These are phyloP conservation scores for Tiliqua scincoides DNA, from an alignment of 2,113 vertebrate genomes.

Conservation along the genomic window DNA sequence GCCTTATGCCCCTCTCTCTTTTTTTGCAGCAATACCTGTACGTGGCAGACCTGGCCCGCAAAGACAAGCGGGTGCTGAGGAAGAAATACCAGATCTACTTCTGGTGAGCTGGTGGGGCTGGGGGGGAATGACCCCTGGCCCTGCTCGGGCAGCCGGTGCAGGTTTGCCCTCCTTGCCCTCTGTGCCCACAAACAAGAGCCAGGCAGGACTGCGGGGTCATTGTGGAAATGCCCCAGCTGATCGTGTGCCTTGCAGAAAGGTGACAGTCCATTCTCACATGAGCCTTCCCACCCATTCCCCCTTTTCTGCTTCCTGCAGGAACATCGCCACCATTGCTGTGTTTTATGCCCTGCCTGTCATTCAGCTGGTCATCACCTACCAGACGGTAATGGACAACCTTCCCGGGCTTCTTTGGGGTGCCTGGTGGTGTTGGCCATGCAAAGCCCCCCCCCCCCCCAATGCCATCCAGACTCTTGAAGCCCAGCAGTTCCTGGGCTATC, in stretches of 20 bases:
- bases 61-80: slow-evolving; percentile 92
- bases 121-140: not conserved
- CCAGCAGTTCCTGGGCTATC: no score
- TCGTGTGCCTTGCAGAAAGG: not conserved
- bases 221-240: not conserved
- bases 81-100: slow-evolving; percentile 99
- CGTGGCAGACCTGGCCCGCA: slow-evolving; percentile 92
- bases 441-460: no score
- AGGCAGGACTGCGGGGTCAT: not conserved
- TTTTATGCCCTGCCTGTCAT: slow-evolving; percentile 95
- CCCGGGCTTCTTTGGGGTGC: rapidly evolving
- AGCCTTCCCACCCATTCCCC: not conserved
- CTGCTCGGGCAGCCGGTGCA: not conserved
- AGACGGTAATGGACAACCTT: slow-evolving; percentile 81
- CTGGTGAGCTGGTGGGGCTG: slow-evolving; percentile 81
- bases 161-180: no score
- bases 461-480: no score
- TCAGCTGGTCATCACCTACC: slow-evolving; percentile 98
- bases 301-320: slow-evolving; percentile 77
- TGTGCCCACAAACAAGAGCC: no score
- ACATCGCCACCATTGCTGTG: slow-evolving; percentile 94
- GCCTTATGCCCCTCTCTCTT: not conserved
- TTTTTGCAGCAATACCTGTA: slow-evolving; percentile 87
- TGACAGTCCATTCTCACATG: rapidly evolving
- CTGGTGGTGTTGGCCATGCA: not conserved